Base-by-base conservation (phyloP, 2,888 invertebrate genomes). In the Andrena bucephala region DNA sequence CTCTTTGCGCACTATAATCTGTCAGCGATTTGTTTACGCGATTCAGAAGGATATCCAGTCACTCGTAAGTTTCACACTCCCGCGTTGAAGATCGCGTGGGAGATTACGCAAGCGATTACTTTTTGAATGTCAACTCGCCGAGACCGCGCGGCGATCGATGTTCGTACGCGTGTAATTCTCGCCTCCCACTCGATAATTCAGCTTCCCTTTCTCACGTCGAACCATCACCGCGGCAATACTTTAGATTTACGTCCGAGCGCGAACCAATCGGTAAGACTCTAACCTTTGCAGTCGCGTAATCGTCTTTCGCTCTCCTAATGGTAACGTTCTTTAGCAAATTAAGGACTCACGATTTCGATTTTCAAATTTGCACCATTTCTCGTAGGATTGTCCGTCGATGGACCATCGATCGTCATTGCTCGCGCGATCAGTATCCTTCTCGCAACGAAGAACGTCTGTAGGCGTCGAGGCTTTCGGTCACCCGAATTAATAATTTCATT, bases 251-350 rank as follows among this genome's bases (percentile, higher is more conserved):
- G 50, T 20, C n/a, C n/a, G 3, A 31, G 27, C 20, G 20, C 29
- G 48, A 16, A 10, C 24, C 29, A 0, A 48, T 33, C 67, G 70
- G 27, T 36, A 27, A 20, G 54, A 27, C 48, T 75, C 16, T 10
- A 3, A 57, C 75, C 68, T 71, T 65, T 42, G 67, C 57, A 57
- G 63, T 71, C 57, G 8, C 59, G 6, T 54, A 72, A 74, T 77
- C 57, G 24, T 75, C 67, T 71, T 67, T 4, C 54, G 54, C 60
- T 54, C 20, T 50, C 50, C 36, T 77, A 63, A 65, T 68, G 69
- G 20, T 72, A 68, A 77, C 27, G 54, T 67, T 73, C 62, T 31
- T 80, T 77, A 77, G 67, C 71, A 10, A 48, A 16, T 52, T 72
- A 75, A 63, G 52, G 24, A 72, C 20, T 66, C 50, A 63, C 60